Evolutionary conservation across 2,113 vertebrate species (phyloP).

Genomic region (Oriolus oriolus): DNA sequence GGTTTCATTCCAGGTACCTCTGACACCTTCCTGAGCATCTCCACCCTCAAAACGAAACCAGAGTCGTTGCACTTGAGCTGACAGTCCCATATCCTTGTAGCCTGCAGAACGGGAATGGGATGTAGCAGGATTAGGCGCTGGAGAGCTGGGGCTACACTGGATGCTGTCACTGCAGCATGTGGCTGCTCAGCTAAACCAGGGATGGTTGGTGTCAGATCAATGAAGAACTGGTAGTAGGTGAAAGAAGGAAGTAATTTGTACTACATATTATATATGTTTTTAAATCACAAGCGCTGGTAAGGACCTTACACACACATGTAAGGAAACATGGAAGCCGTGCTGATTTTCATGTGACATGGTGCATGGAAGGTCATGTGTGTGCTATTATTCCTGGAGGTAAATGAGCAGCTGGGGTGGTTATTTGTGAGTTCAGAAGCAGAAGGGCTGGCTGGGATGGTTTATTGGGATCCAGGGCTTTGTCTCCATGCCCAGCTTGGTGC

Average conservation of each 20-base stretch:
- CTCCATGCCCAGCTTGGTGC: neutral
- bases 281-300: neutral
- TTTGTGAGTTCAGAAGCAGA: neutral
- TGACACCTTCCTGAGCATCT: neutral
- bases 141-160: neutral
- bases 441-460: neutral
- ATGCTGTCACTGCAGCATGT: accelerated
- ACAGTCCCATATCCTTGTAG: neutral
- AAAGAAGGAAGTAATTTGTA: neutral
- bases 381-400: neutral
- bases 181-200: neutral
- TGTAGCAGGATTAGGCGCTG: neutral
- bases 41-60: neutral
- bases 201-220: neutral
- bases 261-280: neutral
- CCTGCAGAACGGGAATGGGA: neutral
- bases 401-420: neutral
- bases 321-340: neutral
- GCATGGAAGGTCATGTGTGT: neutral
- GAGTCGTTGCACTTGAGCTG: neutral
- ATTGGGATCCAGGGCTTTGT: neutral
- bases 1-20: neutral
- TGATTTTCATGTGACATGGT: neutral
- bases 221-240: neutral
- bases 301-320: no score